Base-by-base conservation (phyloP, 2,888 invertebrate species). In the Caenorhabditis becei region DNA sequence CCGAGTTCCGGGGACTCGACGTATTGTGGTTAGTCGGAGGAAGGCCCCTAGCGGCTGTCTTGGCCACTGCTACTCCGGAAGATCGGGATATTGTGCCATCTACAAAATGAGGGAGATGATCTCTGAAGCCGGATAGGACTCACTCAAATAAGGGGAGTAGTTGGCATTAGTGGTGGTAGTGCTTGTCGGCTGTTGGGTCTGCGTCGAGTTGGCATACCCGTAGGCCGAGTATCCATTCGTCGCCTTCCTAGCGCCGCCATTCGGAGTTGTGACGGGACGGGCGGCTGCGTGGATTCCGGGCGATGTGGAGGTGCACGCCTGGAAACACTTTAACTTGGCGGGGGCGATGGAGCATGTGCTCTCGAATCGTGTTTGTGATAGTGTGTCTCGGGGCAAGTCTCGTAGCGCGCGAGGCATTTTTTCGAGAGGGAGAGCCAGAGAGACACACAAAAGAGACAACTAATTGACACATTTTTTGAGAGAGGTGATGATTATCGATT, bases 1-100 rank as follows among this genome's bases (percentile, higher is more conserved):
- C 77, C 23, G 85, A 85, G 51, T 77, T 83, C 18, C 83, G 53
- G 4, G 84, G 81, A 77, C 84, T 84, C 8, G 83, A 69, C 24
- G 84, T 75, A 11, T 59, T 58, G 65, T 24, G 51, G 3, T 61
- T 59, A 1, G 77, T 77, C 16, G 77, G 77, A 32, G 70, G 67
- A 18, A 63, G 69, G 18, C 77, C 63, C 32, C 77, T 23, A 18
- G 47, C 24, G 10, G 51, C 53, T 20, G 74, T 23, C 41, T 61
- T 67, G 11, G 67, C 62, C 0, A 63, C 37, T 35, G 69, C 62
- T 18, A 51, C 63, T 47, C 72, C 79, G 7, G 79, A 79, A n/a
- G 65, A 65, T 18, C 80, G 62, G 18, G 75, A 75, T 54, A 80
- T 65, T 47, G 80, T 80, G 41, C 80, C 80, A 37, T 80, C 80